Conservation (phyloP, 2,888 invertebrate genomes). For the Eupithecia subfuscata region DNA sequence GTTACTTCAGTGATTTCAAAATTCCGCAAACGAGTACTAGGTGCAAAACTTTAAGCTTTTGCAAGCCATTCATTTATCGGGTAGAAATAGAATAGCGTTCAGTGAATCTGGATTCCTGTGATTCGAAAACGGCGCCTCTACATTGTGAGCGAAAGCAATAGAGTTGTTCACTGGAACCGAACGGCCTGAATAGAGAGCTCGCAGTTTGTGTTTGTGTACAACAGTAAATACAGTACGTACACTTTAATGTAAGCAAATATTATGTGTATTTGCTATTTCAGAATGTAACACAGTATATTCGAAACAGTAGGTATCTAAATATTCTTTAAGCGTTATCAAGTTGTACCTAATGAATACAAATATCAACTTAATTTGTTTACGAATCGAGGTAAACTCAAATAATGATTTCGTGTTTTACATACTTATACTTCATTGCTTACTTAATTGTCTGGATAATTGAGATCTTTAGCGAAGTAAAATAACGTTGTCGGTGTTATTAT, state of each 20-base stretch:
- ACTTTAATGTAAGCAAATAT: constrained; percentile 6
- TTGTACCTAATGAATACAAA: background rate
- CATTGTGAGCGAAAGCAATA: constrained; percentile 43
- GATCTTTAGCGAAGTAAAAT: too few relatives aligned
- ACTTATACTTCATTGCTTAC: too few relatives aligned
- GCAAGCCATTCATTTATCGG: constrained; percentile 11
- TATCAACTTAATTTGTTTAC: background rate
- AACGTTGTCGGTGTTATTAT: background rate
- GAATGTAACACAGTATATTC: background rate
- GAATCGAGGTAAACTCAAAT: background rate
- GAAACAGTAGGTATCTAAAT: background rate
- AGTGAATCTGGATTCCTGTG: constrained; percentile 32
- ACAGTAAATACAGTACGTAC: constrained; percentile 17
- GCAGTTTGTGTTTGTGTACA: constrained; percentile 12
- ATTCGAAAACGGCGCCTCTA: constrained; percentile 32
- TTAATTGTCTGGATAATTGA: too few relatives aligned
- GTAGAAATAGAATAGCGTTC: constrained; percentile 28
- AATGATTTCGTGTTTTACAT: background rate
- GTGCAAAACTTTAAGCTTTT: constrained; percentile 1
- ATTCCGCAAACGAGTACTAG: background rate
- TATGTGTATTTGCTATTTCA: background rate
- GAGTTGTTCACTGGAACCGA: constrained; percentile 46
- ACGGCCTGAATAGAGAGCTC: constrained; percentile 42
- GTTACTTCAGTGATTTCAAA: background rate
- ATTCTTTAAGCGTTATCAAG: background rate